Conservation (phyloP, 2,113 vertebrate genomes). For the Ceyx melanurus region DNA sequence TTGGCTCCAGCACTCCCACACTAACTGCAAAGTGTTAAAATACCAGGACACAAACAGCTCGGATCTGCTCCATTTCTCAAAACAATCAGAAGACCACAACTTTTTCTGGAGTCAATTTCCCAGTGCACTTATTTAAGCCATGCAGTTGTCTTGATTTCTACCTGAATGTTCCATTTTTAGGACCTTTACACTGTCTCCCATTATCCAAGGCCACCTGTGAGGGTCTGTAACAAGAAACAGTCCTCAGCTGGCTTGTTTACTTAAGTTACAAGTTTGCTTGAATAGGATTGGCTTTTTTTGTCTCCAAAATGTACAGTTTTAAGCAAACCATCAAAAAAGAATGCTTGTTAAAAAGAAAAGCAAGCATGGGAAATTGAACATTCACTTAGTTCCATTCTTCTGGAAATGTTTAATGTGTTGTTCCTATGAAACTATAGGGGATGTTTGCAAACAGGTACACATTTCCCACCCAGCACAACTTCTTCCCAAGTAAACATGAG, state of each 20-base stretch:
- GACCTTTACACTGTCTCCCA: background rate
- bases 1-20: background rate
- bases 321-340: background rate
- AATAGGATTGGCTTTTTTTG: background rate
- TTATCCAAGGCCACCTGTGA: background rate
- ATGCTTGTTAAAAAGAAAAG: background rate
- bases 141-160: background rate
- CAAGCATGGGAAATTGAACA: background rate
- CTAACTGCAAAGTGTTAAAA: background rate
- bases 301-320: background rate
- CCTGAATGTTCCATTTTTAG: background rate
- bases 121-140: background rate
- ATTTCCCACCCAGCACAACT: background rate
- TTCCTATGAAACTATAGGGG: background rate
- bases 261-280: background rate
- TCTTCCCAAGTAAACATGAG: background rate
- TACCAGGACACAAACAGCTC: background rate
- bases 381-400: background rate
- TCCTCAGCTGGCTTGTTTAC: background rate
- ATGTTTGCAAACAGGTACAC: background rate
- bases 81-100: background rate
- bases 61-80: background rate
- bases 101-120: background rate
- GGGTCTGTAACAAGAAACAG: background rate
- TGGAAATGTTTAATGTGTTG: background rate